These are phyloP conservation scores for Rotaria sp. DNA, from an alignment of 2,888 invertebrate genomes.

Conservation along the genomic window DNA sequence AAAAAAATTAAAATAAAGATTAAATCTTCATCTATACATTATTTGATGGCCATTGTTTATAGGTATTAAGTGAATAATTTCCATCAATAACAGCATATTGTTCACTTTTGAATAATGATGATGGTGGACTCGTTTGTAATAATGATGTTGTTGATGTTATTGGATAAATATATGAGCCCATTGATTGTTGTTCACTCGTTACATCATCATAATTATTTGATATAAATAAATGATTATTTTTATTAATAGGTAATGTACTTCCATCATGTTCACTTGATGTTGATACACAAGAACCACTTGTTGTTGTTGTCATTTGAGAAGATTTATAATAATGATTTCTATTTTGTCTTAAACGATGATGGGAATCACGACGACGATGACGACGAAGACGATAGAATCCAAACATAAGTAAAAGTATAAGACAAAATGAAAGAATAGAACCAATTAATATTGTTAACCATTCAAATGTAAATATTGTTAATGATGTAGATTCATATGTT, in stretches of 20 bases:
- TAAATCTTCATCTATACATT: neutral
- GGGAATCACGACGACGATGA: neutral
- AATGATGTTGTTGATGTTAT: slow-evolving; percentile 17
- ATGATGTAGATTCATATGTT: neutral
- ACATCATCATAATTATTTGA: slow-evolving; percentile 5
- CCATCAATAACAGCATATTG: slow-evolving; percentile 15
- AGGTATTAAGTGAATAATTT: neutral
- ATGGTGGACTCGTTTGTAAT: neutral
- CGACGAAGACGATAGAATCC: neutral
- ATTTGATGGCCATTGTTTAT: neutral
- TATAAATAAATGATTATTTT: neutral
- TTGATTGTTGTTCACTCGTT: neutral
- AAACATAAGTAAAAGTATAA: neutral
- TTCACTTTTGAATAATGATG: neutral
- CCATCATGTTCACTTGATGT: neutral
- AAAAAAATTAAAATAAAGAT: too few species aligned
- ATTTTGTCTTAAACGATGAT: neutral
- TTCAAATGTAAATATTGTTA: neutral
- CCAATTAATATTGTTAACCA: neutral
- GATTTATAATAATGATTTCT: neutral
- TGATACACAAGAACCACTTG: neutral
- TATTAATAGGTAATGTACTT: neutral
- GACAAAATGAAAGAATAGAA: neutral
- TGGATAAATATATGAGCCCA: slow-evolving; percentile 13
- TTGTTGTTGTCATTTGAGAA: neutral